Evolutionary conservation across 23 tunicate species (phyloP).

Genomic region (Styela clava): DNA sequence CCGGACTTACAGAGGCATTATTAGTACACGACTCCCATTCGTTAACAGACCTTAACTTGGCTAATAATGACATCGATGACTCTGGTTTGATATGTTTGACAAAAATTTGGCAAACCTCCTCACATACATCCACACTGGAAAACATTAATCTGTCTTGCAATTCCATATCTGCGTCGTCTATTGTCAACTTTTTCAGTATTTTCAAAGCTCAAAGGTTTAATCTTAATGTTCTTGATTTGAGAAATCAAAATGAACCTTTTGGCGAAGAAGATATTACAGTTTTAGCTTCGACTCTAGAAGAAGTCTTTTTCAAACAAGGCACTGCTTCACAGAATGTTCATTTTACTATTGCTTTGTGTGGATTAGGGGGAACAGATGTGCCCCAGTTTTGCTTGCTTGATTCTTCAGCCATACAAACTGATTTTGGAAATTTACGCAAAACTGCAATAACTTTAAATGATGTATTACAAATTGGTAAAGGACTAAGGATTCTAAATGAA

Average conservation of each 20-base stretch:
- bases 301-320: not conserved
- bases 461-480: slow-evolving; percentile 31
- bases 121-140: slow-evolving; percentile 23
- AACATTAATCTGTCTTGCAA: slow-evolving; percentile 38
- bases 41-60: slow-evolving; percentile 29
- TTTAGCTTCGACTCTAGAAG: slow-evolving; percentile 14
- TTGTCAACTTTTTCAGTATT: not conserved
- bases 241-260: slow-evolving; percentile 50
- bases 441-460: slow-evolving; percentile 36
- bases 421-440: slow-evolving; percentile 41
- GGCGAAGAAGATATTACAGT: slow-evolving; percentile 54
- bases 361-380: slow-evolving; percentile 54
- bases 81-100: slow-evolving; percentile 28
- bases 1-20: slow-evolving; percentile 2
- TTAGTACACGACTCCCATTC: slow-evolving; percentile 20
- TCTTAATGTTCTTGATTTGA: slow-evolving; percentile 42
- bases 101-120: slow-evolving; percentile 11
- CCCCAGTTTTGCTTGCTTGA: slow-evolving; percentile 20
- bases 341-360: slow-evolving; percentile 32
- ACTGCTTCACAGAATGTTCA: not conserved
- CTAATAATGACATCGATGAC: slow-evolving; percentile 51
- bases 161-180: slow-evolving; percentile 3
- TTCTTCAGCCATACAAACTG: slow-evolving; percentile 65
- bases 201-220: slow-evolving; percentile 1
- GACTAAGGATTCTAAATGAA: slow-evolving; percentile 14